Conservation (phyloP, 2,797 vertebrate species). For the Xyrichtys novacula region DNA sequence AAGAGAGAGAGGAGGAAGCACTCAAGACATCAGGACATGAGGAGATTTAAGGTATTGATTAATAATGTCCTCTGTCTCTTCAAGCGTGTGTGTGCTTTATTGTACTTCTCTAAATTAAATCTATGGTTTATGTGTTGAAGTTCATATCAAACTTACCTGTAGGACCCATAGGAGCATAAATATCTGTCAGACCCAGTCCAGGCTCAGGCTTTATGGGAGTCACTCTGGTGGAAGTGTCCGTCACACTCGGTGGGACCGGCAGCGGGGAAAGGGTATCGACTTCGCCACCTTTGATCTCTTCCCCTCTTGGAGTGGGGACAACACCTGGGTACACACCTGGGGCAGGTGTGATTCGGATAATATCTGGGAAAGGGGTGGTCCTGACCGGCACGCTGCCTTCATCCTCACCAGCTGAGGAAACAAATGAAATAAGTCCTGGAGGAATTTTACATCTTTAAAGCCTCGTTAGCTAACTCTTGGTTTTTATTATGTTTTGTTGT, state of each 20-base stretch:
- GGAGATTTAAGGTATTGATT: background rate
- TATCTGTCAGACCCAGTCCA: slow-evolving; percentile 29
- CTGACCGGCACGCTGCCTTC: slow-evolving; percentile 41
- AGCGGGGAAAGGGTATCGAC: slow-evolving; percentile 82
- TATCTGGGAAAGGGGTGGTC: slow-evolving; percentile 76
- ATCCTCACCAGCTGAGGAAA: slow-evolving; percentile 65
- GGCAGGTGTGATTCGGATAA: slow-evolving; percentile 81
- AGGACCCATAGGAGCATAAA: slow-evolving; percentile 61
- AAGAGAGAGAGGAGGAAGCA: background rate
- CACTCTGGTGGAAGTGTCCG: slow-evolving; percentile 41
- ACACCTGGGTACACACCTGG: slow-evolving; percentile 77
- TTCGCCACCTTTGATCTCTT: slow-evolving; percentile 83
- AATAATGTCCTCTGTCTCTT: too few relatives aligned
- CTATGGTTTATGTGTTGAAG: background rate
- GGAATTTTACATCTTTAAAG: background rate
- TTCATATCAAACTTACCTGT: slow-evolving; percentile 60
- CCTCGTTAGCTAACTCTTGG: background rate
- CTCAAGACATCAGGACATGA: background rate
- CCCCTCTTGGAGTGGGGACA: slow-evolving; percentile 68
- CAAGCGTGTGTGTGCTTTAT: background rate
- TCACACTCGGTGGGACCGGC: slow-evolving; percentile 56
- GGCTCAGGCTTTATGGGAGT: slow-evolving; percentile 62
- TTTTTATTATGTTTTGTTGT: too few relatives aligned
- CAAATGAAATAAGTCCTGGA: background rate
- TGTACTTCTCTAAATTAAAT: background rate